phyloP scores from a whole-genome alignment of 2,113 vertebrate species.

The Onychostruthus taczanowskii region DNA sequence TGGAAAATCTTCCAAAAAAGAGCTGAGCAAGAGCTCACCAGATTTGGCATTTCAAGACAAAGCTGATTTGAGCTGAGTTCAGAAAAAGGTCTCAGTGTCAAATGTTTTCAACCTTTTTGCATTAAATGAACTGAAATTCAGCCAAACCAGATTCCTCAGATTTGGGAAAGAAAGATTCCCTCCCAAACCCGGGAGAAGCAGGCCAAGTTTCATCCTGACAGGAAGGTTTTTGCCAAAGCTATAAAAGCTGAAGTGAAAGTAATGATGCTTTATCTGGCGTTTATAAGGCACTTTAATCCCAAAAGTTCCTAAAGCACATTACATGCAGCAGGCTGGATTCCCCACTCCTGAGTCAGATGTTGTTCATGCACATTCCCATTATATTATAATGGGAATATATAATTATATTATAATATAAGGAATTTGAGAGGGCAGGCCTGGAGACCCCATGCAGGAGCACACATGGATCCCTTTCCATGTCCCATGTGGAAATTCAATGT shows the following conservation, averaged over 20 bases:
- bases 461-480: not conserved
- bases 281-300: not conserved
- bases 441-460: not conserved
- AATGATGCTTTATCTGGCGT: conserved; percentile 28
- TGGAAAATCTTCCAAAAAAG: not conserved
- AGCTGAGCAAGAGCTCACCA: not conserved
- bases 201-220: conserved; percentile 41
- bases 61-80: conserved; percentile 39
- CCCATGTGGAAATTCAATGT: not conserved
- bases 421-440: not conserved
- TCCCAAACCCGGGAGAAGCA: conserved; percentile 8
- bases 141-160: conserved; percentile 46
- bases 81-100: conserved; percentile 36
- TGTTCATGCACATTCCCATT: not conserved
- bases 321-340: not conserved
- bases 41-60: conserved; percentile 14
- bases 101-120: conserved; percentile 19
- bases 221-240: conserved; percentile 25
- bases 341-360: not conserved
- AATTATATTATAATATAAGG: not conserved
- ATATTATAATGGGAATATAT: not conserved
- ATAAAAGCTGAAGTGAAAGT: conserved; percentile 54
- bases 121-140: conserved; percentile 43
- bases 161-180: not conserved
- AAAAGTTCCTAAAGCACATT: not conserved